Base-by-base conservation (phyloP, 2,113 vertebrate species). In the Thryonomys swinderianus region DNA sequence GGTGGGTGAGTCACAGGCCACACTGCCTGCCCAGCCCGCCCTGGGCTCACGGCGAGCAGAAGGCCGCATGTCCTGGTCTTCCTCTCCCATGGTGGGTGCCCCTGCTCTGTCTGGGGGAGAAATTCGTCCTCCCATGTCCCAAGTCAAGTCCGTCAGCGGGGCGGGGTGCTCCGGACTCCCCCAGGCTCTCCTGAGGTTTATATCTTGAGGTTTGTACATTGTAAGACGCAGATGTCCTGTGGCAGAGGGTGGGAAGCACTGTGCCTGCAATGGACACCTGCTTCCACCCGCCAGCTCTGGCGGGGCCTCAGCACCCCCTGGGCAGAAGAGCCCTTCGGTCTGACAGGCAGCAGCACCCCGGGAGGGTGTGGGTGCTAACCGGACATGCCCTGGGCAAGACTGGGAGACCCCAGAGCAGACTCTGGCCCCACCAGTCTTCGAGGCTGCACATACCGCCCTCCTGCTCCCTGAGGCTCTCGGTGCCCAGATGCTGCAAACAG, bases 51-150 rank as follows among this genome's bases (percentile, higher is more conserved):
- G 8, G n/a, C 0, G 5, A 57, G 51, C 12, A 11, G n/a, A 55
- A 3, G 27, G 34, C 20, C 21, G 2, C 13, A 6, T 10, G 18
- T 21, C 9, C 17, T 5, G 3, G 62, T 4, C 59, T 21, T 18
- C 25, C 2, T 42, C 53, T 79, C 45, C 45, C 8, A 1, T 3
- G 30, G 0, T 2, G 11, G 53, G 66, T 20, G 7, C 17, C 0
- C 34, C 0, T 2, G 2, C 42, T 48, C 32, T 1, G 1, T 21
- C 64, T 7, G 3, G 9, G 1, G 5, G 5, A n/a, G 27, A 8
- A n/a, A 10, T 30, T 23, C 3, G 25, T 55, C 37, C 23, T 23
- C 34, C 17, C 1, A 16, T 2, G 17, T 37, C 13, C 76, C n/a
- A 3, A 51, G 40, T 14, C 23, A 53, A 23, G n/a, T 34, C 1